Evolutionary conservation across 2,888 invertebrate species (phyloP).

Genomic region (Drosophila nigritarsus): DNA sequence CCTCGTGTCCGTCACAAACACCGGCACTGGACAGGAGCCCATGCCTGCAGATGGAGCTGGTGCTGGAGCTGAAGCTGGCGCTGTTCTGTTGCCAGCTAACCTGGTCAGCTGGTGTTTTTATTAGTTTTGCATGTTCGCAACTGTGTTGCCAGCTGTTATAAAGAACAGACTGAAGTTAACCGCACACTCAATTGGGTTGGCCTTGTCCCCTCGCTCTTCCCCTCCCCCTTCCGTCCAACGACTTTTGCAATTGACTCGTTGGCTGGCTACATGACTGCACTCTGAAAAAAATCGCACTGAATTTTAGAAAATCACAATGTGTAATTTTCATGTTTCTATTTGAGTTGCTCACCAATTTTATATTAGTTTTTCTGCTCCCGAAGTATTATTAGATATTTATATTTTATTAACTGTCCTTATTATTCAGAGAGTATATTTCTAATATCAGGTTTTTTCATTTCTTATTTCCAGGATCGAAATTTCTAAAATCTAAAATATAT

Average conservation of each 20-base stretch:
- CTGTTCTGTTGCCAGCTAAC: slow-evolving; percentile 23
- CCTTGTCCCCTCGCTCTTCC: neutral
- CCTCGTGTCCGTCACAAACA: neutral
- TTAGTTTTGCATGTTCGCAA: slow-evolving; percentile 57
- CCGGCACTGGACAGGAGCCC: neutral
- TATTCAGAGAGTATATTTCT: too few species aligned
- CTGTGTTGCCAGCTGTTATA: slow-evolving; percentile 20
- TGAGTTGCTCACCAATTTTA: neutral
- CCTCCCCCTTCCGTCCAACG: accelerated
- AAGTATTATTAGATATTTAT: neutral
- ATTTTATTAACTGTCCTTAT: neutral
- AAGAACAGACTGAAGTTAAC: slow-evolving; percentile 39
- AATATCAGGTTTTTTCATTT: neutral
- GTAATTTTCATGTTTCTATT: neutral
- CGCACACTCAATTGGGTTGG: slow-evolving; percentile 53
- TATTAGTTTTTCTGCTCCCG: neutral
- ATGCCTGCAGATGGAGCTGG: neutral
- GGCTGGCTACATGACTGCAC: neutral
- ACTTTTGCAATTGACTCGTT: slow-evolving; percentile 14
- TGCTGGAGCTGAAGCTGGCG: neutral
- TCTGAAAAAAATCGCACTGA: neutral
- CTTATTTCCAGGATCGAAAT: accelerated
- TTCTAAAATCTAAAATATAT: neutral
- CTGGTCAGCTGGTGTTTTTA: slow-evolving; percentile 52
- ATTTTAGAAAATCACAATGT: neutral